Evolutionary conservation across 2,113 vertebrate genomes (phyloP).

Genomic region (Morone saxatilis): DNA sequence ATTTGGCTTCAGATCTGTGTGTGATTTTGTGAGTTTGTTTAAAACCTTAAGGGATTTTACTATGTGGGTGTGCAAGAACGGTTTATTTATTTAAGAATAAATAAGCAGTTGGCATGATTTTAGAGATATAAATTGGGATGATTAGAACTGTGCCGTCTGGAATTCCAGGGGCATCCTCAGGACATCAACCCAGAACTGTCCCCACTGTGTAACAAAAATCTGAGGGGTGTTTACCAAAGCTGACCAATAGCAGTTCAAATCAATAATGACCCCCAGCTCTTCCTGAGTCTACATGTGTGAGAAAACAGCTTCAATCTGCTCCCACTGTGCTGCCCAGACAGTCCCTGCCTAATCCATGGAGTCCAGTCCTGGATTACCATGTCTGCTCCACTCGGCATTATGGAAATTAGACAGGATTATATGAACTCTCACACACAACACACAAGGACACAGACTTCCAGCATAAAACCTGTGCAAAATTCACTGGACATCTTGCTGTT

Average conservation of each 20-base stretch:
- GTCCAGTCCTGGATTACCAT: slow-evolving; percentile 75
- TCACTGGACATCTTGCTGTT: slow-evolving; percentile 14
- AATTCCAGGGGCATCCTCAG: neutral
- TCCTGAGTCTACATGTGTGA: slow-evolving; percentile 33
- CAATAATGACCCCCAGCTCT: slow-evolving; percentile 36
- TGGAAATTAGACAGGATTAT: slow-evolving; percentile 70
- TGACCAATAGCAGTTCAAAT: slow-evolving; percentile 50
- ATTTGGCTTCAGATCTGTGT: neutral
- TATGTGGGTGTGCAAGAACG: neutral
- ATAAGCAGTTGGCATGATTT: neutral
- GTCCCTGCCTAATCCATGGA: slow-evolving; percentile 72
- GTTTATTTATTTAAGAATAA: neutral
- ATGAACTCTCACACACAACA: slow-evolving; percentile 17
- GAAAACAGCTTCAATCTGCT: slow-evolving; percentile 64
- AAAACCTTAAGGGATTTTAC: neutral
- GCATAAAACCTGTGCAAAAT: neutral
- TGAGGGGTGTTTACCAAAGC: slow-evolving; percentile 26
- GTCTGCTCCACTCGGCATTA: slow-evolving; percentile 68
- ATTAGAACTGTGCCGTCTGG: neutral
- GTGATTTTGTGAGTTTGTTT: neutral
- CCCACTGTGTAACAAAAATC: slow-evolving; percentile 18
- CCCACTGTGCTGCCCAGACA: slow-evolving; percentile 73
- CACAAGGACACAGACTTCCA: neutral
- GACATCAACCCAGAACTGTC: neutral
- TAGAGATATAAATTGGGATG: neutral